Evolutionary conservation across 2,888 invertebrate species (phyloP).

Genomic region (Leuctra nigra): DNA sequence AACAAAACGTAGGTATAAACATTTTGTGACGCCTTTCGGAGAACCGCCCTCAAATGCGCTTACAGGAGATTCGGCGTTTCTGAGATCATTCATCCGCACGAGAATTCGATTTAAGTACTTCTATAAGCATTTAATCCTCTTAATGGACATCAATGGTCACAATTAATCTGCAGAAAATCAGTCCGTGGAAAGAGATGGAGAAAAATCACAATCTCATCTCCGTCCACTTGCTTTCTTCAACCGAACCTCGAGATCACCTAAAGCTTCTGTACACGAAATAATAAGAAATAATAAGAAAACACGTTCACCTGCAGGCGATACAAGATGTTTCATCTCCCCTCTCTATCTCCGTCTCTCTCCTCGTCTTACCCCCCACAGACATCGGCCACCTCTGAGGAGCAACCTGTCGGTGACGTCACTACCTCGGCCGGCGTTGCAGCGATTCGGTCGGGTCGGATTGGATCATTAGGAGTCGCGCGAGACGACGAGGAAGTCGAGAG

Average conservation of each 20-base stretch:
- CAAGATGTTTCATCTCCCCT: constrained; percentile 10
- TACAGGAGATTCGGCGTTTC: no score
- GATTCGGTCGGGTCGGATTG: neutral
- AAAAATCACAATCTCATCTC: neutral
- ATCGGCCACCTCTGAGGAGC: constrained; percentile 28
- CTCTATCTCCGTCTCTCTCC: constrained; percentile 9
- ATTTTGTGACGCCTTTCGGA: no score
- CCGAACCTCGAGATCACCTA: neutral
- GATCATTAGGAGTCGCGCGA: neutral
- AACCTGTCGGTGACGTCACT: constrained; percentile 29
- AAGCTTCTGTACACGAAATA: neutral
- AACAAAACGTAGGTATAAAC: no score
- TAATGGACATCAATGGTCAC: constrained; percentile 4
- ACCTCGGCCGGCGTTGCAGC: constrained; percentile 3
- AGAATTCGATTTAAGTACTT: neutral
- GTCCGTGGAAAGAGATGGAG: no score
- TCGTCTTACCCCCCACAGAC: constrained; percentile 27
- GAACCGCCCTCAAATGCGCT: no score
- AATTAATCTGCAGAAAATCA: no score
- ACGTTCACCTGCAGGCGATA: constrained; percentile 18
- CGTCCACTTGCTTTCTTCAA: constrained; percentile 14
- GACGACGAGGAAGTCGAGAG: neutral
- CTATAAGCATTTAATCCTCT: neutral
- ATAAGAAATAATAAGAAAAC: neutral
- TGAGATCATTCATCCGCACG: no score